Evolutionary conservation across 2,797 vertebrate genomes (phyloP), one percentile per base, ranked within the genome.

Genomic region (Ptychobarbus kaznakovi): DNA sequence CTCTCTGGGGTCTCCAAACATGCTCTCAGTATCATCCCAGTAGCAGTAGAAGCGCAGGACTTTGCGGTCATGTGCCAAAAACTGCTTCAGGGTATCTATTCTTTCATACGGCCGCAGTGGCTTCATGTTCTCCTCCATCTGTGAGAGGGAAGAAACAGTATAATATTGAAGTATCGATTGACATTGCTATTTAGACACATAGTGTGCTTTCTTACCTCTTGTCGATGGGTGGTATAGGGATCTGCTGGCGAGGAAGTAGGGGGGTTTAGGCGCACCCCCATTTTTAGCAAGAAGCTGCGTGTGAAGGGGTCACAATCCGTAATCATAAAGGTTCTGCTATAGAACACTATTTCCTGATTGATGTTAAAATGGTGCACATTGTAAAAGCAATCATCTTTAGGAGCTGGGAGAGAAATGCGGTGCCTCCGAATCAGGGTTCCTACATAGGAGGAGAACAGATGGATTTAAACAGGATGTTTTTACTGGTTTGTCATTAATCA

Each of bases 261-360:
- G 8, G 93, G 83, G 70, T 96, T 97, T 61, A 98, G 12, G 65
- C 82, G 90, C 70, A 97, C 82, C 75, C 98, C 97, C 13, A 96
- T 93, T 90, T 96, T 97, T 61, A 83, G 94, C 90, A 99, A 91
- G 85, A 99, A 98, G 80, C 94, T 94, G 88, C 88, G 94, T 58
- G 97, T 98, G 87, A 98, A 99, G 20, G 86, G 38, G 92, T 98
- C 97, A 90, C 97, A 97, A 86, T 95, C 89, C 81, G 95, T 94
- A 90, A 99, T 92, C 42, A 89, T 97, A 75, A 97, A 99, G 13
- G 61, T 94, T 87, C 92, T 94, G 15, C 94, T 95, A 92, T 97
- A 96, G 84, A 99, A 89, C 87, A 91, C 91, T 80, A 99, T 81
- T 84, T 97, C 93, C 88, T 88, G 94, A 92, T 96, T 93, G 87